These are phyloP conservation scores for Solenopsis invicta DNA, from an alignment of 1,140 invertebrate species.

Conservation along the genomic window DNA sequence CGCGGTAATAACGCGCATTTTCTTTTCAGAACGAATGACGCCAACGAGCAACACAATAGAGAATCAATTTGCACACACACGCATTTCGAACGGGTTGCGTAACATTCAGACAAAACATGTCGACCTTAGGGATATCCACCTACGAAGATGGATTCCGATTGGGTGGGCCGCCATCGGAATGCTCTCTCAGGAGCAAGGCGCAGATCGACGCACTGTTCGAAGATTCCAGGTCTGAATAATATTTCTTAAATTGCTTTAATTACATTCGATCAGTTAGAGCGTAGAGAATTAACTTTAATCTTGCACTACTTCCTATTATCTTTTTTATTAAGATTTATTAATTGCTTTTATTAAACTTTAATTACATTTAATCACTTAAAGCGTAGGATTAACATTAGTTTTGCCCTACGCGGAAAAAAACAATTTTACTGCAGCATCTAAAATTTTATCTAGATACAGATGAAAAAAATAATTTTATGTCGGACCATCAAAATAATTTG, in stretches of 20 bases:
- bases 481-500: too few relatives aligned
- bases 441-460: too few relatives aligned
- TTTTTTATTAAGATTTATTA: not conserved
- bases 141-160: constrained; percentile 84
- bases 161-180: constrained; percentile 82
- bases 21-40: constrained; percentile 68
- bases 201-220: constrained; percentile 94
- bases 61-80: not conserved
- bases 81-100: not conserved
- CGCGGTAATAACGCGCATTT: not conserved
- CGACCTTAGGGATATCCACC: constrained; percentile 78
- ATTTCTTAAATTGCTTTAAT: not conserved
- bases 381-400: not conserved
- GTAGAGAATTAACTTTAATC: not conserved
- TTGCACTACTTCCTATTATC: not conserved
- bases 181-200: constrained; percentile 85
- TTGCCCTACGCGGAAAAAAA: not conserved
- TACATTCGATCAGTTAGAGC: not conserved
- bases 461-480: too few relatives aligned
- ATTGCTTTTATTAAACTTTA: not conserved
- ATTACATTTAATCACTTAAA: not conserved
- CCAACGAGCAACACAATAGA: not conserved
- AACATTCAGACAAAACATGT: constrained; percentile 55
- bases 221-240: constrained; percentile 84
- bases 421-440: too few relatives aligned